These are phyloP conservation scores for Eubasilissa splendida DNA, from an alignment of 2,888 invertebrate species.

Conservation along the genomic window DNA sequence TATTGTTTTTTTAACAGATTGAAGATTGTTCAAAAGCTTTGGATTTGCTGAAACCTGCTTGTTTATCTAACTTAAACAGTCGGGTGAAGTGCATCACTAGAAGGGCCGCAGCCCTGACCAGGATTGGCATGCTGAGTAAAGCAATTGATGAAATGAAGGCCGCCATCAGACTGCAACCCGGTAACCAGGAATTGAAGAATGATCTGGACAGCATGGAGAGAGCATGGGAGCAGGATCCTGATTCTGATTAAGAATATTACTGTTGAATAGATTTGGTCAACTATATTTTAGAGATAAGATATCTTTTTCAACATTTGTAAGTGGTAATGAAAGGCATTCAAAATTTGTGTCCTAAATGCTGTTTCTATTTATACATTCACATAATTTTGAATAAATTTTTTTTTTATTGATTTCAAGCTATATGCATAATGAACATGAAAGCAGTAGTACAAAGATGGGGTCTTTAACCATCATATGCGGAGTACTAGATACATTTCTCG, in stretches of 20 bases:
- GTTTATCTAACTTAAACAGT: constrained; percentile 79
- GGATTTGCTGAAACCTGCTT: constrained; percentile 82
- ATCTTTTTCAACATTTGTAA: no score
- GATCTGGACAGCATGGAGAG: constrained; percentile 82
- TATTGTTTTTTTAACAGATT: constrained; percentile 62
- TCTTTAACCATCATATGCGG: no score
- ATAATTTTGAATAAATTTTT: no score
- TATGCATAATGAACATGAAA: no score
- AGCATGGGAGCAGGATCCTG: constrained; percentile 85
- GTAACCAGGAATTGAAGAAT: constrained; percentile 74
- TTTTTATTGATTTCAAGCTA: no score
- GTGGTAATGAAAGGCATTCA: no score
- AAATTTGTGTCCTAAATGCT: no score
- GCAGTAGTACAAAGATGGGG: no score
- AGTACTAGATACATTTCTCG: no score
- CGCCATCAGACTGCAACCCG: constrained; percentile 78
- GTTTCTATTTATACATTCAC: no score
- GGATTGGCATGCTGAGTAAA: constrained; percentile 79
- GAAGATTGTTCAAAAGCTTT: constrained; percentile 79
- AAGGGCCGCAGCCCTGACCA: constrained; percentile 82
- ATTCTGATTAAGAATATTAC: constrained; percentile 67
- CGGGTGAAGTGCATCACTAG: constrained; percentile 83
- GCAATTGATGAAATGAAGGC: constrained; percentile 83
- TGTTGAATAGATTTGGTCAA: no score
- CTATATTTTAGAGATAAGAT: no score